These are phyloP conservation scores for Campoletis sonorensis DNA, from an alignment of 1,140 invertebrate genomes.

Conservation along the genomic window DNA sequence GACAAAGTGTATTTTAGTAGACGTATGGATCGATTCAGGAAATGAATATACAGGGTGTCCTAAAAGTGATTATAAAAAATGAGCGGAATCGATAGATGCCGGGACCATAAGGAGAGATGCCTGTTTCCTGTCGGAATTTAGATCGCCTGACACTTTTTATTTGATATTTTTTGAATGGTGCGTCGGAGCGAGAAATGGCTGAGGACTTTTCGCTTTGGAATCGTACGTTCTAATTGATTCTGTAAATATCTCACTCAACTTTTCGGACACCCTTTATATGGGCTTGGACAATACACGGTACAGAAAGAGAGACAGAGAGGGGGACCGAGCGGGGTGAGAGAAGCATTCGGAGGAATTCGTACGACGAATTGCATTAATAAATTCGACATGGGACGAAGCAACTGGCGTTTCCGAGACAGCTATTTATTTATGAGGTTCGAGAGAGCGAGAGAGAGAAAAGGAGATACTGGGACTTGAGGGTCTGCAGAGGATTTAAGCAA, in stretches of 20 bases:
- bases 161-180: no score
- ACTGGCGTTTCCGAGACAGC: slow-evolving; percentile 45
- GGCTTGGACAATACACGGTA: not conserved
- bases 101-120: no score
- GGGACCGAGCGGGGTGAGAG: not conserved
- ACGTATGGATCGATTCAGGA: not conserved
- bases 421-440: slow-evolving; percentile 44
- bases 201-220: no score
- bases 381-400: slow-evolving; percentile 45
- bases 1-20: not conserved
- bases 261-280: no score
- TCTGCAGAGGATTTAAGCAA: slow-evolving; percentile 13
- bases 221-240: no score
- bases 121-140: no score
- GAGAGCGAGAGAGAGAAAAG: not conserved
- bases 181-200: no score
- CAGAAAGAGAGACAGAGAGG: not conserved
- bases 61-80: no score
- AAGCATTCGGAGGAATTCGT: slow-evolving; percentile 20
- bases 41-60: no score
- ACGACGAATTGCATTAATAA: slow-evolving; percentile 47
- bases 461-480: slow-evolving; percentile 12
- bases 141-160: no score
- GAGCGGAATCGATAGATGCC: no score
- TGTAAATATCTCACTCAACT: no score